phyloP scores from a whole-genome alignment of 2,113 vertebrate species.

The Melanerpes formicivorus region DNA sequence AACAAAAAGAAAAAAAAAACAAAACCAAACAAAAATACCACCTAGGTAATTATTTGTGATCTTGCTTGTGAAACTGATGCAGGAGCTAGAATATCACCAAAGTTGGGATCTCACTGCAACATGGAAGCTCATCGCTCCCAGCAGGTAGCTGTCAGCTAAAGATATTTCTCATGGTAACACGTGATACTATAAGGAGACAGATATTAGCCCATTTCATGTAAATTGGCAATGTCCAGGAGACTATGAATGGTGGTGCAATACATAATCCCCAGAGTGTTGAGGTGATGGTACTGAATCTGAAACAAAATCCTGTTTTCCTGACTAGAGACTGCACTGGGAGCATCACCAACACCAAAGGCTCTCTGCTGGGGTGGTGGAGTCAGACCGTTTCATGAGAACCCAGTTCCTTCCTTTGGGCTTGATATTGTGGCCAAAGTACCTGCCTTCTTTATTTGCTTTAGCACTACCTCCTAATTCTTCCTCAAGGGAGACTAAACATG shows the following conservation, averaged over 20 bases:
- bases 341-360: neutral
- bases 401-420: neutral
- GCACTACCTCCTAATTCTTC: neutral
- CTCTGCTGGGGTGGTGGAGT: neutral
- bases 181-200: neutral
- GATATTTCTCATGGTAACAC: neutral
- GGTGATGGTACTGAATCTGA: neutral
- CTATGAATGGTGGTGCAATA: neutral
- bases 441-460: neutral
- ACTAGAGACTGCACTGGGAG: neutral
- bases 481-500: neutral
- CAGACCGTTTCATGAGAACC: neutral
- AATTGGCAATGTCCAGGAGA: neutral
- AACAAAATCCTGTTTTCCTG: neutral
- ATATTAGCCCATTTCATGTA: accelerated
- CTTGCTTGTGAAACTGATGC: neutral
- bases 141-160: neutral
- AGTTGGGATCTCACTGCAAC: neutral
- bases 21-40: too few relatives aligned
- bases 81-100: neutral
- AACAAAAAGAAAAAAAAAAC: too few relatives aligned
- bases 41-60: neutral
- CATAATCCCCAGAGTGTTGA: neutral
- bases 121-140: neutral
- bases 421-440: neutral